Evolutionary conservation across 2,797 vertebrate species (phyloP).

Genomic region (Halcyon leucocephala): DNA sequence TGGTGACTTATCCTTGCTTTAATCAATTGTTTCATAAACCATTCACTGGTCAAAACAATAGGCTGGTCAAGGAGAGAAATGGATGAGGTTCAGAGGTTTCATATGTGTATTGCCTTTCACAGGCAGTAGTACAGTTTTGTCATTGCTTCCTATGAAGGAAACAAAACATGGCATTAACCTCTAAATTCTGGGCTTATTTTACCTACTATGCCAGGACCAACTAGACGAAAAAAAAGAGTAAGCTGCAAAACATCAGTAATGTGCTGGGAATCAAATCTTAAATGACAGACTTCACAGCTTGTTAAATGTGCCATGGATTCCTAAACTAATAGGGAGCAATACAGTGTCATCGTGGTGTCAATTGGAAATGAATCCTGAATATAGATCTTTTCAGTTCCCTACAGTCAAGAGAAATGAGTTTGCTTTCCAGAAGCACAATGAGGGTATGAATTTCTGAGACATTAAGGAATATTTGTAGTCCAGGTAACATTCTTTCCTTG

Average conservation of each 20-base stretch:
- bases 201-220: neutral
- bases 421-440: neutral
- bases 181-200: constrained; percentile 1
- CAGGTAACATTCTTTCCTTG: neutral
- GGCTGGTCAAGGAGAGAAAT: neutral
- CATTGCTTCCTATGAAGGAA: neutral
- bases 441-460: neutral
- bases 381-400: neutral
- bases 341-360: neutral
- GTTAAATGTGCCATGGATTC: neutral
- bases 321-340: neutral
- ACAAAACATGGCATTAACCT: neutral
- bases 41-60: neutral
- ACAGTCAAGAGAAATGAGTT: neutral
- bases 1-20: neutral
- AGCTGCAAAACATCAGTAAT: neutral
- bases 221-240: neutral
- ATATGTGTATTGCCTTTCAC: neutral
- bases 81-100: neutral
- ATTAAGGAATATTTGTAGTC: neutral
- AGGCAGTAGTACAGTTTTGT: neutral
- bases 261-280: neutral
- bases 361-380: neutral
- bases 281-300: neutral
- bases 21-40: neutral